Conservation (phyloP, 2,888 invertebrate genomes). For the Tetragonisca angustula region DNA sequence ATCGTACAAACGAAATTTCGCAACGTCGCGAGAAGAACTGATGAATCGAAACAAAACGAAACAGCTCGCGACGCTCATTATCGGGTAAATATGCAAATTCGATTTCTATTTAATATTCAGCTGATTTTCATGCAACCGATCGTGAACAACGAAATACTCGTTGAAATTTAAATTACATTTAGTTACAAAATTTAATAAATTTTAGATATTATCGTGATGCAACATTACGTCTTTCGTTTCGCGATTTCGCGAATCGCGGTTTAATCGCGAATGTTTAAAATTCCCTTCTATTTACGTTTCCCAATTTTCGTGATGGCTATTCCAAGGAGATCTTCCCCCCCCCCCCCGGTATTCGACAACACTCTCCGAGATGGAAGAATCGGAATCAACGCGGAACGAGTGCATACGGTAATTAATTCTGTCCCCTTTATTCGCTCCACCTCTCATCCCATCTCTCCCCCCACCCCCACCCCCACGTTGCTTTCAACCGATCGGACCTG, state of each 20-base stretch:
- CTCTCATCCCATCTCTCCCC: neutral
- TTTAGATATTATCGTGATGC: neutral
- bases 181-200: neutral
- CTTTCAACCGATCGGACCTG: slow-evolving; percentile 36
- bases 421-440: slow-evolving; percentile 23
- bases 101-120: too few relatives aligned
- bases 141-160: too few relatives aligned
- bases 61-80: too few relatives aligned
- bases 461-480: slow-evolving; percentile 31
- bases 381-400: slow-evolving; percentile 21
- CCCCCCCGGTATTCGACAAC: neutral
- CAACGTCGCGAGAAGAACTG: too few relatives aligned
- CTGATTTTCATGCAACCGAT: too few relatives aligned
- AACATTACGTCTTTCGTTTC: neutral
- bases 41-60: too few relatives aligned
- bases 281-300: neutral
- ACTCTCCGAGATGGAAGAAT: slow-evolving; percentile 35
- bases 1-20: too few relatives aligned
- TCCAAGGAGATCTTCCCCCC: neutral
- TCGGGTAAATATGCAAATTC: too few relatives aligned
- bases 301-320: neutral
- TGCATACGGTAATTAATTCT: slow-evolving; percentile 50
- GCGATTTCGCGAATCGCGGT: neutral
- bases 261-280: neutral
- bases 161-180: too few relatives aligned